Conservation (phyloP, 2,113 vertebrate species). For the Nanger granti region DNA sequence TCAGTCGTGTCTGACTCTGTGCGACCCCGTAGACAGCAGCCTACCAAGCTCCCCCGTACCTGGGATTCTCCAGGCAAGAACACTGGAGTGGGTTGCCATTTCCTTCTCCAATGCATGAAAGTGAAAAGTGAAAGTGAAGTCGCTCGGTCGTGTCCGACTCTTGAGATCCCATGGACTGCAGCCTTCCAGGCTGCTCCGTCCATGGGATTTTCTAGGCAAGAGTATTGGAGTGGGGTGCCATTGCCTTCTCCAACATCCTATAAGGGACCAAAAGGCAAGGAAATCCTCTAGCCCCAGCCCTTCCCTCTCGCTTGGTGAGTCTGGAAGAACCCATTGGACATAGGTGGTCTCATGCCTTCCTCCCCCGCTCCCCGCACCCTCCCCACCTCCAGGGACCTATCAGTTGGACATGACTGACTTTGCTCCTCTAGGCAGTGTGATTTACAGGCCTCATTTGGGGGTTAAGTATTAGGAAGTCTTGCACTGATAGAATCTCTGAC, state of each 20-base stretch:
- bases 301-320: background rate
- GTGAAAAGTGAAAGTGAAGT: too few species aligned
- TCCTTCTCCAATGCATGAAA: too few species aligned
- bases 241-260: background rate
- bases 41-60: too few species aligned
- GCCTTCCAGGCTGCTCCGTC: too few species aligned
- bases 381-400: background rate
- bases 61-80: too few species aligned
- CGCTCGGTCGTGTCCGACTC: rapidly evolving
- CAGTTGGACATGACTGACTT: background rate
- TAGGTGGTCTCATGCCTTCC: background rate
- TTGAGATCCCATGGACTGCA: too few species aligned
- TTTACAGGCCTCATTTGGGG: background rate
- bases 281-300: background rate
- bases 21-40: too few species aligned
- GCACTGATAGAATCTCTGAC: background rate
- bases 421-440: background rate
- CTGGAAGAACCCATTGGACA: background rate
- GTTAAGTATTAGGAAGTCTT: background rate
- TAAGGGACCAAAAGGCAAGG: background rate
- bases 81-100: too few species aligned
- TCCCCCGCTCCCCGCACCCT: rapidly evolving
- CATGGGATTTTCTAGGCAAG: too few species aligned
- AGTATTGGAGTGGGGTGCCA: too few species aligned
- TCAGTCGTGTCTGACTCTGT: too few species aligned